phyloP scores from a whole-genome alignment of 2,888 invertebrate species.

The Asteroscopus sphinx region DNA sequence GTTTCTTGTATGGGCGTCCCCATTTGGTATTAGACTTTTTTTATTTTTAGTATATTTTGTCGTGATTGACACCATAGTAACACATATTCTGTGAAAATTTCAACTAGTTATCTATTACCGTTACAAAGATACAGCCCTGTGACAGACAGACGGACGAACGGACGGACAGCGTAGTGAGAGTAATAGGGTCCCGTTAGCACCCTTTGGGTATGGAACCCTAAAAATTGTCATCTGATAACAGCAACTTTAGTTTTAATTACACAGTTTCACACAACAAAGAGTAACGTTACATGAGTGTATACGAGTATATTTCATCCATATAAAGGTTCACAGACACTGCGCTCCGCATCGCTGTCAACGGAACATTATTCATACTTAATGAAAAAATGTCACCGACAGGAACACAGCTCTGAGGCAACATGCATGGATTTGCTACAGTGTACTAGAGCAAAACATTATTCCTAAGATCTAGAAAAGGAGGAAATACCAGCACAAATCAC shows the following conservation, averaged over 20 bases:
- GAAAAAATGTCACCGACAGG: constrained; percentile 61
- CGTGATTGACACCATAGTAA: too few relatives aligned
- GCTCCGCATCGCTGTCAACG: constrained; percentile 51
- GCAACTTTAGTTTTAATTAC: too few relatives aligned
- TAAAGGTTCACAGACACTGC: constrained; percentile 47
- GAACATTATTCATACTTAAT: constrained; percentile 60
- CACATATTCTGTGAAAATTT: too few relatives aligned
- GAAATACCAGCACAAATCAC: constrained; percentile 5
- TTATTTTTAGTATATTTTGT: too few relatives aligned
- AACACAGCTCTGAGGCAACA: constrained; percentile 27
- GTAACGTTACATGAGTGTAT: constrained; percentile 33
- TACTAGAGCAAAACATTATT: constrained; percentile 15
- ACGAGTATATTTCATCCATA: constrained; percentile 56
- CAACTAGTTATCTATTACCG: too few relatives aligned
- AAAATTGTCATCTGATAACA: not conserved
- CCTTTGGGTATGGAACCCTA: too few relatives aligned
- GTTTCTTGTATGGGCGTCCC: too few relatives aligned
- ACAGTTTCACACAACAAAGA: constrained; percentile 14
- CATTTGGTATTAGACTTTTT: too few relatives aligned
- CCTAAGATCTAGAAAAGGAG: constrained; percentile 25
- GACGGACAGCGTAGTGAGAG: too few relatives aligned
- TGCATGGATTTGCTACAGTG: constrained; percentile 34
- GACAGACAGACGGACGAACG: too few relatives aligned
- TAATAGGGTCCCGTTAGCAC: too few relatives aligned
- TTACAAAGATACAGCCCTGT: too few relatives aligned